Base-by-base conservation (phyloP, 2,797 vertebrate genomes). In the Miichthys miiuy region DNA sequence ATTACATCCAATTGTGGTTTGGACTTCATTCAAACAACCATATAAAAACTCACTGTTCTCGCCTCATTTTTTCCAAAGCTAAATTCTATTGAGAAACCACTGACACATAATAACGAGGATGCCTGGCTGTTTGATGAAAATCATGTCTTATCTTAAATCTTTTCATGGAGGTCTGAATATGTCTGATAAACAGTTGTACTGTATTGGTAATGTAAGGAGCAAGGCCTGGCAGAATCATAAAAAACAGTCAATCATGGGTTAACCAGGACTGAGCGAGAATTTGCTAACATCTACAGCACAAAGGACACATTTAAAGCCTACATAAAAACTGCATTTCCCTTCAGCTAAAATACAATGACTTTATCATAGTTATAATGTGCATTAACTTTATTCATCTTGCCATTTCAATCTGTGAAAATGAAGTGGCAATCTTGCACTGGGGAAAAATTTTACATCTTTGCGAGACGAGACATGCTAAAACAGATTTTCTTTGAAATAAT, bases 1-100 rank as follows among this genome's bases (percentile, higher is more conserved):
- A 84, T 85, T 81, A 83, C 25, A 58, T 66, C 72, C 68, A 83
- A 82, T 86, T 86, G 75, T 58, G 80, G 88, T 81, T 89, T 84
- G 51, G 62, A 68, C 62, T 80, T 79, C 38, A 68, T 78, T 57
- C 63, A 77, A 77, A 56, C 38, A 83, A 56, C 51, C 27, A 63
- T 63, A 70, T 72, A 64, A 55, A 80, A 82, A 70, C 69, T 83
- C 64, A 51, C 14, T 18, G 44, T 61, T 77, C 17, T 17, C 60
- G 47, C 58, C 54, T 25, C 21, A 61, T 68, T 69, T 68, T 69
- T 84, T 65, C 60, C 52, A 58, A 63, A 81, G 23, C 8, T 48
- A 63, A 86, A 44, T 64, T 52, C 61, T 34, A n/a, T 27, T 23
- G 50, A 42, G 46, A 79, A 42, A 60, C 66, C 66, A 60, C 77